Percentiles rank a stretch among this genome's conserved stretches.
Evolutionary conservation across 2,797 vertebrate genomes (phyloP).

Genomic region (Buceros bicornis): DNA sequence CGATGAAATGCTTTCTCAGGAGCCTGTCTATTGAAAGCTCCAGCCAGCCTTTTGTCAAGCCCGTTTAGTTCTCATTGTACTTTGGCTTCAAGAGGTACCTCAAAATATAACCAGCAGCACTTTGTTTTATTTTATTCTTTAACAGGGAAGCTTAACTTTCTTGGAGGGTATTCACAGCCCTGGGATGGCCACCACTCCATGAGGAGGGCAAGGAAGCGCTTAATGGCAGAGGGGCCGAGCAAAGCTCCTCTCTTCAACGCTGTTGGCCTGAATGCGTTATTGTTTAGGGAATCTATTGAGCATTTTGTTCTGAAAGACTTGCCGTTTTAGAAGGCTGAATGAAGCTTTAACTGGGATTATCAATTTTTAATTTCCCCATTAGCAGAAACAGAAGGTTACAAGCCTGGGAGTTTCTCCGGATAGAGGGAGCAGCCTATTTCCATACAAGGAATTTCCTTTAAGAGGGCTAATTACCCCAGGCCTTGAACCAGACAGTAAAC

Average conservation of each 20-base stretch:
- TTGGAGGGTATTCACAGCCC: background rate
- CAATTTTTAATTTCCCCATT: slow-evolving; percentile 65
- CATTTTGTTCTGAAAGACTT: background rate
- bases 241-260: background rate
- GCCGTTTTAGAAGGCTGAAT: slow-evolving; percentile 12
- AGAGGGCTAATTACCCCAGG: background rate
- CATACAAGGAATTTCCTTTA: background rate
- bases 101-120: background rate
- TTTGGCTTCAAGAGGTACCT: slow-evolving; percentile 39
- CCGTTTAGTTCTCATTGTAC: slow-evolving; percentile 30
- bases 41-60: slow-evolving; percentile 45
- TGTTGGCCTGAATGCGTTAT: background rate
- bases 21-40: background rate
- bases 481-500: background rate
- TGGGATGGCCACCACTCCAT: background rate
- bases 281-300: background rate
- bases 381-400: slow-evolving; percentile 29
- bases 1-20: slow-evolving; percentile 65
- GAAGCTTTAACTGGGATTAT: slow-evolving; percentile 11
- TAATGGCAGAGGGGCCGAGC: background rate
- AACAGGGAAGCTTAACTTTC: background rate
- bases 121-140: background rate
- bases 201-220: background rate
- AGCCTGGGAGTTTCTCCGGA: background rate
- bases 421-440: background rate